Evolutionary conservation across 2,888 invertebrate genomes (phyloP).

Genomic region (Drosophila merina): DNA sequence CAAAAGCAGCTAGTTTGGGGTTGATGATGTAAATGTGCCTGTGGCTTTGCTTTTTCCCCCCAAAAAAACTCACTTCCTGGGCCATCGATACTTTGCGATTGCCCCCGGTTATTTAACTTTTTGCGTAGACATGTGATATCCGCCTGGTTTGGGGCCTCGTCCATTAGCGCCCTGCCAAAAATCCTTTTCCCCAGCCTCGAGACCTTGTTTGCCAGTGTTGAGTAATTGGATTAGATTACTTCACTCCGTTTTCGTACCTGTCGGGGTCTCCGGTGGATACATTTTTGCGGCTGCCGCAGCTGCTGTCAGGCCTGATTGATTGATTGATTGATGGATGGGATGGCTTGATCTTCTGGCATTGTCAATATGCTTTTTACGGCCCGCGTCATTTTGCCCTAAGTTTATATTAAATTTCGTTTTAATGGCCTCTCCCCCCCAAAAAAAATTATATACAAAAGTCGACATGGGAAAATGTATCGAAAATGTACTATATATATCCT

Average conservation of each 20-base stretch:
- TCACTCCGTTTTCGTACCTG: slow-evolving; percentile 34
- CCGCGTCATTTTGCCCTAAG: slow-evolving; percentile 43
- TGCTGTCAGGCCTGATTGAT: slow-evolving; percentile 73
- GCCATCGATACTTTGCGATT: slow-evolving; percentile 37
- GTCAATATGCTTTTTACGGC: slow-evolving; percentile 67
- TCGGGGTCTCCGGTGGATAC: slow-evolving; percentile 43
- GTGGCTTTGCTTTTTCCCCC: slow-evolving; percentile 33
- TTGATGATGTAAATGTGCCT: slow-evolving; percentile 47
- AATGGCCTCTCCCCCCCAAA: slow-evolving; percentile 49
- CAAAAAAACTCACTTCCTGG: background rate
- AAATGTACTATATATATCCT: slow-evolving; percentile 4
- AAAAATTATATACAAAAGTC: slow-evolving; percentile 4
- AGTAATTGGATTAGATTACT: slow-evolving; percentile 81
- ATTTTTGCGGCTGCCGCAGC: slow-evolving; percentile 59
- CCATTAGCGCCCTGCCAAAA: slow-evolving; percentile 61
- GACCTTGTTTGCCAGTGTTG: slow-evolving; percentile 76
- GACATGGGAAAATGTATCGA: background rate
- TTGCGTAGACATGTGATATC: slow-evolving; percentile 69
- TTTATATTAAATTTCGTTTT: slow-evolving; percentile 72
- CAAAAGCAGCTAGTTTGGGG: slow-evolving; percentile 53
- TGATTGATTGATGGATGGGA: slow-evolving; percentile 50
- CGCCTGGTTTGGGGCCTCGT: slow-evolving; percentile 37
- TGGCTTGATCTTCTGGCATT: slow-evolving; percentile 37
- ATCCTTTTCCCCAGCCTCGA: slow-evolving; percentile 3
- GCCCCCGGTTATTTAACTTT: slow-evolving; percentile 76